Evolutionary conservation across 1,140 invertebrate genomes (phyloP), one percentile per base, ranked within the genome.

Genomic region (Bombyx mandarina): DNA sequence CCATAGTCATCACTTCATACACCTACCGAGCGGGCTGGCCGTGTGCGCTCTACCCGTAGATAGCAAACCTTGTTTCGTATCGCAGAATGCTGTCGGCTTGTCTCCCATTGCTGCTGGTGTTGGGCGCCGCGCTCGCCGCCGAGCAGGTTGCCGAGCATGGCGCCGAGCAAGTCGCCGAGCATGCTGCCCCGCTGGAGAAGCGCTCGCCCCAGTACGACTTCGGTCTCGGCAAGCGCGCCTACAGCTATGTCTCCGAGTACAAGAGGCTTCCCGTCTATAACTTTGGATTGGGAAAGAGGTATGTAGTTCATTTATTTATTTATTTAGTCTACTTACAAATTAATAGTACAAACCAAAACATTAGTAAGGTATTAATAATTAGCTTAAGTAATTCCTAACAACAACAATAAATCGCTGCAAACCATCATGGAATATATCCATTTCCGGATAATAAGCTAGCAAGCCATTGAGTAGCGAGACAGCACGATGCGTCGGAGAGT

Each of bases 251-350:
- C 0, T 91, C 91, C 0, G 91, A 92, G 55, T 91, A 91, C 63
- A 93, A 93, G 64, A 83, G 91, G 62, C 77, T 92, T 26, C 92
- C 92, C 0, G 89, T 92, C 1, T 92, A 91, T 68, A 91, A 92
- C 67, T 93, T 93, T 65, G 92, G 92, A 7, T 78, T 92, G 9
- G 92, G 91, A 2, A 92, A 93, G 65, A 85, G 91, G 73, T 89
- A 73, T 71, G 45, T 22, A 43, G 10, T n/a, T 26, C 26, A 50
- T 12, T 12, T 50, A 18, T 22, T 18, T 18, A 18, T 18, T 18
- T 18, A 18, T 18, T 18, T 18, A 18, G 12, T 18, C 12, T 18
- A 45, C 12, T 18, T 18, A 18, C 12, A 18, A 18, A 18, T 18
- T 18, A 18, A 18, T 1, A 18, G 12, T 18, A 18, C 1, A 18